Evolutionary conservation across 2,888 invertebrate genomes (phyloP), one percentile per base, ranked within the genome.

Genomic region (Cataglyphis albicans): DNA sequence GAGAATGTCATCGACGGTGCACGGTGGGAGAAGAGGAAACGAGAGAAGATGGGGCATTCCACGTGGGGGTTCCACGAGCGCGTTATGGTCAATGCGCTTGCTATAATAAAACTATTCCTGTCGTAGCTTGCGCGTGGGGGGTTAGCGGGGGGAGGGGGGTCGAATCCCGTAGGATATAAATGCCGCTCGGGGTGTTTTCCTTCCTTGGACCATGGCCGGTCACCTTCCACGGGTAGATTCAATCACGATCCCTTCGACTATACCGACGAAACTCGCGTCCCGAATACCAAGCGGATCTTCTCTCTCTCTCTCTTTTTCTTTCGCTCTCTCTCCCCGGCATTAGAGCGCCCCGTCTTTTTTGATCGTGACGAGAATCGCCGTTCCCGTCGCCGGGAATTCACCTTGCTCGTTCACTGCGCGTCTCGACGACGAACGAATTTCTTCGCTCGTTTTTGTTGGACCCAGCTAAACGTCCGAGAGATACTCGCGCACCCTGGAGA

Each of bases 71-170:
- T 75, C 29, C 74, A 59, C 2, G 21, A 63, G 68, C 74, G 86
- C 84, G 85, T 89, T 92, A 91, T 91, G 91, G 91, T 88, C 89
- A 89, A 89, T 91, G 91, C 82, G 90, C 85, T 90, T 80, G 90
- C 92, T 91, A 92, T 93, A 93, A 93, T 93, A 93, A 93, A 93
- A 93, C 93, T 93, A 92, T 93, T 91, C 87, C 87, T 83, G 85
- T 84, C 80, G 84, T 68, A n/a, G 75, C 74, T 73, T 81, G 65
- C 81, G 74, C 67, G 57, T 63, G 25, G 65, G 55, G 52, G 44
- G n/a, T 35, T 18, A 76, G 29, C 15, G 73, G 9, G 72, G 61
- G 81, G 80, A n/a, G n/a, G n/a, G n/a, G n/a, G 78, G 83, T 83
- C 55, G 82, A 83, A 85, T 86, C 89, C 88, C 87, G 83, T 81